Evolutionary conservation across 2,888 invertebrate genomes (phyloP).

Genomic region (Listrodromus nycthemerus): DNA sequence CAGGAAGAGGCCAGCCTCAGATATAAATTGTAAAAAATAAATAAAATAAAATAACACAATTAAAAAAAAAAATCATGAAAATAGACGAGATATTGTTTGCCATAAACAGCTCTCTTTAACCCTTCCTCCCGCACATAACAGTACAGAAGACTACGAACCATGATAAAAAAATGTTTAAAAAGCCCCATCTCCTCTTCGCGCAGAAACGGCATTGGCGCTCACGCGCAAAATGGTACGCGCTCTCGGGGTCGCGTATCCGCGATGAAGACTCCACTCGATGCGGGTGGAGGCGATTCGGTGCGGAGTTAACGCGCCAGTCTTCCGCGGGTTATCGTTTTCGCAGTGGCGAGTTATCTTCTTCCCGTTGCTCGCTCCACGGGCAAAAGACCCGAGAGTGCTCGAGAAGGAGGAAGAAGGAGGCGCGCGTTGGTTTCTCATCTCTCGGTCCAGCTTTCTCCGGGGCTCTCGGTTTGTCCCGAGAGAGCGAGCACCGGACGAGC

Average conservation of each 20-base stretch:
- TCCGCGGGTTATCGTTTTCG: constrained; percentile 49
- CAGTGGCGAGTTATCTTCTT: constrained; percentile 58
- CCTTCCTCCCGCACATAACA: background rate
- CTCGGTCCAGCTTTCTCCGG: constrained; percentile 58
- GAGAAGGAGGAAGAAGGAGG: constrained; percentile 31
- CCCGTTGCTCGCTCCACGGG: constrained; percentile 52
- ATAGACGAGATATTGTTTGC: constrained; percentile 32
- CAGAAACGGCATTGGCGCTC: background rate
- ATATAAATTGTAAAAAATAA: background rate
- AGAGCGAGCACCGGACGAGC: constrained; percentile 23
- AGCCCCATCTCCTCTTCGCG: background rate
- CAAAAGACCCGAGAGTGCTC: constrained; percentile 13
- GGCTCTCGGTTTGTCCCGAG: constrained; percentile 23
- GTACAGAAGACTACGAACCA: background rate
- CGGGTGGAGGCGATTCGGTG: constrained; percentile 64
- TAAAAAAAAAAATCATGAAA: background rate
- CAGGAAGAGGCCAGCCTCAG: background rate
- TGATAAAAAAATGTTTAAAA: background rate
- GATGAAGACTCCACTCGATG: constrained; percentile 44
- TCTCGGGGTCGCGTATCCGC: background rate
- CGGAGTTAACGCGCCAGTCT: constrained; percentile 45
- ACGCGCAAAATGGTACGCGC: constrained; percentile 2
- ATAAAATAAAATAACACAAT: background rate
- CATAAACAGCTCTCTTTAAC: constrained; percentile 33
- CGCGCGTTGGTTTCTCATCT: constrained; percentile 39